phyloP scores from a whole-genome alignment of 2,888 invertebrate species.

The Holacanthella duospinosa region DNA sequence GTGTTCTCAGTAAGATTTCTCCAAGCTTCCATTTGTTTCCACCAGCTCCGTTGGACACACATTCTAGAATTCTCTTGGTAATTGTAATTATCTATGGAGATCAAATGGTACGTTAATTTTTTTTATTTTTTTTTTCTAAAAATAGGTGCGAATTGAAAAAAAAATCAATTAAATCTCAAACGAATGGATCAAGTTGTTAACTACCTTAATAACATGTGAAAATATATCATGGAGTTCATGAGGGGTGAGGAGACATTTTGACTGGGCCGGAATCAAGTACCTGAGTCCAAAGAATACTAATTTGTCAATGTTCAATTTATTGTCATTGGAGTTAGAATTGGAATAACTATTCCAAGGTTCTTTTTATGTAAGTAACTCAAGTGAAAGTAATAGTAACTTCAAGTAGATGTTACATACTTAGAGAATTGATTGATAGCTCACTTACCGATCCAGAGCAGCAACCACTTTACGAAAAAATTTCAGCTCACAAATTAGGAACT shows the following conservation, averaged over 20 bases:
- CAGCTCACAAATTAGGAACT: constrained; percentile 35
- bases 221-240: constrained; percentile 36
- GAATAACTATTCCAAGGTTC: too few species aligned
- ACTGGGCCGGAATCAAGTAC: constrained; percentile 35
- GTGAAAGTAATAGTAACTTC: too few species aligned
- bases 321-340: constrained; percentile 2
- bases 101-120: too few species aligned
- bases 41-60: constrained; percentile 31
- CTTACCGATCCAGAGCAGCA: constrained; percentile 21
- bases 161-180: too few species aligned
- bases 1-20: constrained; percentile 29
- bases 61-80: constrained; percentile 35
- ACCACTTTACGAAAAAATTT: constrained; percentile 36
- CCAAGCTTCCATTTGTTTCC: constrained; percentile 35
- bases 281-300: not conserved
- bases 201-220: constrained; percentile 35
- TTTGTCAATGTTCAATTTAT: too few species aligned
- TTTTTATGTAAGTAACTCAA: too few species aligned
- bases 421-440: constrained; percentile 4
- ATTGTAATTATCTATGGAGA: constrained; percentile 37
- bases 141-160: too few species aligned
- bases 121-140: too few species aligned
- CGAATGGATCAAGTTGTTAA: too few species aligned
- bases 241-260: constrained; percentile 33
- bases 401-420: too few species aligned